phyloP scores from a whole-genome alignment of 2,888 invertebrate species.

The Agrotis segetum region DNA sequence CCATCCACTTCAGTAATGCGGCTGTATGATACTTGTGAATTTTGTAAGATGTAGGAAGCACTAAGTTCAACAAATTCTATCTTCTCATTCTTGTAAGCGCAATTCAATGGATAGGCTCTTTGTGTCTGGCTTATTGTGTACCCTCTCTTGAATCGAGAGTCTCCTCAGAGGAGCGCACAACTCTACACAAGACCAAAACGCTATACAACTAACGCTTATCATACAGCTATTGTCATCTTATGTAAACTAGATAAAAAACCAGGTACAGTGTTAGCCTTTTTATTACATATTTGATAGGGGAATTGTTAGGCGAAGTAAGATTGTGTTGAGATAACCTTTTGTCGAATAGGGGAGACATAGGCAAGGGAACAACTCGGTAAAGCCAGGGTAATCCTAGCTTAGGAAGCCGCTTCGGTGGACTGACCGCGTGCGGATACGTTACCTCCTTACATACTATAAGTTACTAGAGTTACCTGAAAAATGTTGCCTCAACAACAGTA shows the following conservation, averaged over 20 bases:
- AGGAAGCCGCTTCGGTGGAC: slow-evolving; percentile 72
- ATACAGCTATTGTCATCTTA: slow-evolving; percentile 47
- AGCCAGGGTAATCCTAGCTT: slow-evolving; percentile 78
- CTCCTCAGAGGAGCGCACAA: slow-evolving; percentile 65
- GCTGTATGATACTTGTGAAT: slow-evolving; percentile 31
- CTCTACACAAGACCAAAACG: slow-evolving; percentile 70
- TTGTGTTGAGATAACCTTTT: slow-evolving; percentile 64
- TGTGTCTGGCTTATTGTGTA: slow-evolving; percentile 76
- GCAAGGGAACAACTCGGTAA: slow-evolving; percentile 66
- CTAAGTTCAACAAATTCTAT: slow-evolving; percentile 47
- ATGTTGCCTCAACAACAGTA: slow-evolving; percentile 13
- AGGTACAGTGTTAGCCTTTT: slow-evolving; percentile 50
- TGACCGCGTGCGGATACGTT: slow-evolving; percentile 52
- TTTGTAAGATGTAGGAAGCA: slow-evolving; percentile 55
- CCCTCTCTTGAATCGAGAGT: slow-evolving; percentile 70
- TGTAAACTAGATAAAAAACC: slow-evolving; percentile 28
- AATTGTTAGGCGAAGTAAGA: slow-evolving; percentile 47
- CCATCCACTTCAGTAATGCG: slow-evolving; percentile 27
- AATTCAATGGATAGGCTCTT: slow-evolving; percentile 77
- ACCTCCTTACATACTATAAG: slow-evolving; percentile 49
- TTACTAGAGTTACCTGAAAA: slow-evolving; percentile 31
- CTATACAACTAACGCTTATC: slow-evolving; percentile 68
- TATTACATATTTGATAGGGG: slow-evolving; percentile 53
- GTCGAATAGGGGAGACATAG: slow-evolving; percentile 63
- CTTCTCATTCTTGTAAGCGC: slow-evolving; percentile 67